phyloP scores from a whole-genome alignment of 2,797 vertebrate genomes.

The Apogon hyalosoma region DNA sequence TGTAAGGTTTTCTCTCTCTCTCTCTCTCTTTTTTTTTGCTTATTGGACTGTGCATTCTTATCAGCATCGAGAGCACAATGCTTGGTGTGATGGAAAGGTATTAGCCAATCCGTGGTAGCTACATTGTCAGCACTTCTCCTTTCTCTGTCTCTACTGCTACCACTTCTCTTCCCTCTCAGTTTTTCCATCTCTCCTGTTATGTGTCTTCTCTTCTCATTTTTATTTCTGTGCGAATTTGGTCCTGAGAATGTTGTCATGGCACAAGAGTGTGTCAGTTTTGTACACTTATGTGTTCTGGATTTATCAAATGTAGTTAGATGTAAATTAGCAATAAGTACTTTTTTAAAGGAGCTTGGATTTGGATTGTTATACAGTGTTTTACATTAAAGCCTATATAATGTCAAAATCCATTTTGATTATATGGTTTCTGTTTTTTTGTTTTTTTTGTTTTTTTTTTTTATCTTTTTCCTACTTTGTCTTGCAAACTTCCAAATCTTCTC shows the following conservation, averaged over 20 bases:
- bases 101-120: slow-evolving; percentile 74
- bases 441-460: too few relatives aligned
- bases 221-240: slow-evolving; percentile 5
- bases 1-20: slow-evolving; percentile 61
- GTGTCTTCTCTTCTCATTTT: slow-evolving; percentile 21
- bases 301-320: slow-evolving; percentile 7
- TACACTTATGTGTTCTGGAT: neutral
- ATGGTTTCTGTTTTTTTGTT: neutral
- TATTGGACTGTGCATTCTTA: slow-evolving; percentile 84
- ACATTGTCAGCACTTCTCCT: slow-evolving; percentile 81
- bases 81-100: slow-evolving; percentile 82
- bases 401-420: too few relatives aligned
- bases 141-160: slow-evolving; percentile 61
- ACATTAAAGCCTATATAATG: too few relatives aligned
- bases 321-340: neutral
- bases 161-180: slow-evolving; percentile 50
- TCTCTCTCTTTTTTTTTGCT: slow-evolving; percentile 68
- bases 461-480: too few relatives aligned
- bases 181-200: slow-evolving; percentile 27
- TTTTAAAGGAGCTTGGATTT: too few relatives aligned
- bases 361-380: too few relatives aligned
- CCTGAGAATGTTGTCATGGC: slow-evolving; percentile 16
- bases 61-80: slow-evolving; percentile 82
- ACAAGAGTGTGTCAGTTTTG: neutral
- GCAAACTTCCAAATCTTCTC: too few relatives aligned